Conservation (phyloP, 2,888 invertebrate genomes). For the Lathronympha strigana region DNA sequence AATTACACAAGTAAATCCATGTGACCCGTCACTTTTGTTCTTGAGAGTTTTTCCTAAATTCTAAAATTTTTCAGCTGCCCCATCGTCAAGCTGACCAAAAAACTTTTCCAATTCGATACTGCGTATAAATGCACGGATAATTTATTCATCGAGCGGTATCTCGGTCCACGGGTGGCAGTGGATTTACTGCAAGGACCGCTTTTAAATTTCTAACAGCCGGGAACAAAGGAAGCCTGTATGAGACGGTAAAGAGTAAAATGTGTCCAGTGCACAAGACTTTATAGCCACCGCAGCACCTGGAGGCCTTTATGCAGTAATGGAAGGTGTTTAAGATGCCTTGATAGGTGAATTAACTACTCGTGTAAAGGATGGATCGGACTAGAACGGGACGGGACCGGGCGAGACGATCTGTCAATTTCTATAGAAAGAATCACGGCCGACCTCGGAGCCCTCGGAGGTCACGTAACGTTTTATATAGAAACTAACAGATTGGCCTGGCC, state of each 20-base stretch:
- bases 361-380: no score
- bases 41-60: not conserved
- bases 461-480: no score
- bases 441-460: no score
- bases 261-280: slow-evolving; percentile 69
- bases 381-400: no score
- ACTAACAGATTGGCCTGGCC: no score
- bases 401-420: no score
- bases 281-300: slow-evolving; percentile 64
- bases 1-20: no score
- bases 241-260: slow-evolving; percentile 76
- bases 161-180: slow-evolving; percentile 52
- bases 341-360: slow-evolving; percentile 11
- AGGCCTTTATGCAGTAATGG: slow-evolving; percentile 49
- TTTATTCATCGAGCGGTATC: slow-evolving; percentile 69
- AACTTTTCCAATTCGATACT: slow-evolving; percentile 31
- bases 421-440: no score
- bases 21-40: slow-evolving; percentile 52
- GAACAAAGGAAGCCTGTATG: slow-evolving; percentile 75
- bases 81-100: slow-evolving; percentile 9
- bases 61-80: not conserved
- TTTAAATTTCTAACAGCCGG: slow-evolving; percentile 72
- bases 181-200: slow-evolving; percentile 72
- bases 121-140: slow-evolving; percentile 55
- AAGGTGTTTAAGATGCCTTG: slow-evolving; percentile 18